phyloP scores from a whole-genome alignment of 2,888 invertebrate genomes.

The Deilephila elpenor region DNA sequence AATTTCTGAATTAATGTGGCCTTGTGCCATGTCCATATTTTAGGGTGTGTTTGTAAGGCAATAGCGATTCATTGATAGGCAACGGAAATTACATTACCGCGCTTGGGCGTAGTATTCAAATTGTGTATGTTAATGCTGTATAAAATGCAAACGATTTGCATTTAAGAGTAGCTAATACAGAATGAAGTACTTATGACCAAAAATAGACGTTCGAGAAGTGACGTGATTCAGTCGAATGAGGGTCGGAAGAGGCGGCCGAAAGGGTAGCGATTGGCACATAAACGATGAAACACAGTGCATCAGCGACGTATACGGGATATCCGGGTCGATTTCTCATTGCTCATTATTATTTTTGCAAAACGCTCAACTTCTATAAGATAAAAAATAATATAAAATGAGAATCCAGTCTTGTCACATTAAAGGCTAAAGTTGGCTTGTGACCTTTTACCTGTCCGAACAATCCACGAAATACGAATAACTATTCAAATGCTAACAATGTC shows the following conservation, averaged over 20 bases:
- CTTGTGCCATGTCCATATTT: conserved; percentile 21
- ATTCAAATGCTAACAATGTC: neutral
- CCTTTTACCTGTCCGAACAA: neutral
- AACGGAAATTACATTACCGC: conserved; percentile 21
- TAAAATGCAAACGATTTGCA: neutral
- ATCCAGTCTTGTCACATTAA: neutral
- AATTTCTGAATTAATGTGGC: conserved; percentile 22
- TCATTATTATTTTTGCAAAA: neutral
- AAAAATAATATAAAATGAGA: neutral
- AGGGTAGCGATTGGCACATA: neutral
- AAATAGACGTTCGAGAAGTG: neutral
- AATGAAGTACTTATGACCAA: conserved; percentile 7
- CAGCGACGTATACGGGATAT: neutral
- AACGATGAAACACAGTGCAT: neutral
- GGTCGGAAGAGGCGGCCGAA: neutral
- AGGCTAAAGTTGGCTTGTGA: neutral
- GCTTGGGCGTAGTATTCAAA: conserved; percentile 24
- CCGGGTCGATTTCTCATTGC: neutral
- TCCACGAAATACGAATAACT: neutral
- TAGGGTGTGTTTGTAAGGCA: conserved; percentile 20
- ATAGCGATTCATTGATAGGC: conserved; percentile 23
- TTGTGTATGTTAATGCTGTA: conserved; percentile 12
- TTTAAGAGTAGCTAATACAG: neutral
- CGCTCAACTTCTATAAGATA: neutral
- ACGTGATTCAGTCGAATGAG: conserved; percentile 7